phyloP scores from a whole-genome alignment of 2,797 vertebrate species.

The Melanotaenia maccullochi region DNA sequence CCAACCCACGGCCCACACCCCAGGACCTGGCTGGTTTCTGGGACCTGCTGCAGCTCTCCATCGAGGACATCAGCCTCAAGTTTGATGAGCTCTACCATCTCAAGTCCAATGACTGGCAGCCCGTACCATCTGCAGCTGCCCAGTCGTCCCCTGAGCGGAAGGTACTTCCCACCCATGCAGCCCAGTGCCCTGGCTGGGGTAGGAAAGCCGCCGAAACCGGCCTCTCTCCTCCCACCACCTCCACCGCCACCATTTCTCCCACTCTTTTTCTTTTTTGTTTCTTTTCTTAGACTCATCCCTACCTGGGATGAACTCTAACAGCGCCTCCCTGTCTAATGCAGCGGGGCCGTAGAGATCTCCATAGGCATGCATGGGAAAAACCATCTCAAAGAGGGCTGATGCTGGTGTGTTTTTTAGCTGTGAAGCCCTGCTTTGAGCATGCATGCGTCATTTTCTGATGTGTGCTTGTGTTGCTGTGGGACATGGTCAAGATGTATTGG shows the following conservation, averaged over 20 bases:
- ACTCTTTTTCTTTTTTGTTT: conserved; percentile 47
- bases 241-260: conserved; percentile 73
- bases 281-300: conserved; percentile 30
- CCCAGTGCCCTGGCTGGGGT: conserved; percentile 84
- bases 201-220: conserved; percentile 83
- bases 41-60: conserved; percentile 98
- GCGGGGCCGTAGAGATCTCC: conserved; percentile 65
- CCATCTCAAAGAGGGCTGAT: conserved; percentile 71
- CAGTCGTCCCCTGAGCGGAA: conserved; percentile 92
- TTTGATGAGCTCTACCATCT: conserved; percentile 99
- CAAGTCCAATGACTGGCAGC: conserved; percentile 96
- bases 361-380: conserved; percentile 76
- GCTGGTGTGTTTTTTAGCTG: conserved; percentile 45
- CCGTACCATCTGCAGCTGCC: conserved; percentile 69
- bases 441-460: conserved; percentile 62
- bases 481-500: conserved; percentile 62
- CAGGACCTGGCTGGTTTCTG: conserved; percentile 99
- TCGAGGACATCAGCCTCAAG: conserved; percentile 99
- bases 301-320: conserved; percentile 63
- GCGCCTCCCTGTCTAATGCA: conserved; percentile 55
- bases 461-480: conserved; percentile 42
- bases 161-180: conserved; percentile 88
- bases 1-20: conserved; percentile 92
- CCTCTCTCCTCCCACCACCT: conserved; percentile 82
- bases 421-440: conserved; percentile 76